A percentile compares a stretch with the other conserved stretches of the same genome.
These are phyloP conservation scores for Colistium nudipinnis DNA, from an alignment of 2,113 vertebrate species.

Conservation along the genomic window DNA sequence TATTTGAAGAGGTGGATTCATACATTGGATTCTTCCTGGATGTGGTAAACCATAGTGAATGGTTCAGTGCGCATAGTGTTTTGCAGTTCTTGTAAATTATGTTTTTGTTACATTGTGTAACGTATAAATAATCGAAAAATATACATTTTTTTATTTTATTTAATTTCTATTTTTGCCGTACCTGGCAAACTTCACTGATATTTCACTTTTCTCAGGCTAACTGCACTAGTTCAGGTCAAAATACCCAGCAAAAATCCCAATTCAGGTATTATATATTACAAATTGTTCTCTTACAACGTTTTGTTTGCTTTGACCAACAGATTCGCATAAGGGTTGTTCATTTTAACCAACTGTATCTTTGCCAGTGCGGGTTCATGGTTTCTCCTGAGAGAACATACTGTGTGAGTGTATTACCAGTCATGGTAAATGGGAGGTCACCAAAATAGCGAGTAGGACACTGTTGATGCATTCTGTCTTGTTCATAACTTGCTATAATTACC, in stretches of 20 bases:
- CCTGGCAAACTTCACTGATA: conserved; percentile 3
- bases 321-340: conserved; percentile 9
- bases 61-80: not conserved
- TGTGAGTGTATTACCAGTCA: conserved; percentile 39
- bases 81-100: conserved; percentile 5
- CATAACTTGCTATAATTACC: conserved; percentile 15
- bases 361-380: conserved; percentile 11
- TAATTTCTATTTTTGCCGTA: conserved; percentile 1
- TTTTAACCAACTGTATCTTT: not conserved
- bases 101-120: conserved; percentile 42
- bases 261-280: conserved; percentile 63
- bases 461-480: conserved; percentile 47
- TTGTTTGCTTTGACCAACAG: conserved; percentile 27
- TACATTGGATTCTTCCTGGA: conserved; percentile 5
- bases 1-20: not conserved
- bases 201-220: conserved; percentile 55
- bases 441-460: conserved; percentile 36
- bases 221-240: conserved; percentile 43
- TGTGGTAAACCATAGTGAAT: conserved; percentile 2
- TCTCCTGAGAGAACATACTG: conserved; percentile 19
- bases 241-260: conserved; percentile 31
- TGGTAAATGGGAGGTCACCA: conserved; percentile 62
- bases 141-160: conserved; percentile 11
- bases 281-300: not conserved
- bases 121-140: not conserved